phyloP scores from a whole-genome alignment of 2,888 invertebrate species.

The Aradus depressus region DNA sequence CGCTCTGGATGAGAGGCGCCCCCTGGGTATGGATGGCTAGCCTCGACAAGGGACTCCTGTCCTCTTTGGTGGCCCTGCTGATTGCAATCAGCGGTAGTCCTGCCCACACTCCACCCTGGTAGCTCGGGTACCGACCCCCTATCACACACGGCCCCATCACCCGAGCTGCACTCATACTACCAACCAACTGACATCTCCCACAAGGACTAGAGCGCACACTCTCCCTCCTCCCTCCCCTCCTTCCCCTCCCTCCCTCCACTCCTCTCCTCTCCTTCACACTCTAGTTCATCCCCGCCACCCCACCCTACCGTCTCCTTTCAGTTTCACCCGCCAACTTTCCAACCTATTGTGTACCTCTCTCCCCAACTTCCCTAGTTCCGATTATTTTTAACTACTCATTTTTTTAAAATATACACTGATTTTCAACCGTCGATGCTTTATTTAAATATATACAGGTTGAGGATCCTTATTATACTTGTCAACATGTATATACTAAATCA shows the following conservation, averaged over 20 bases:
- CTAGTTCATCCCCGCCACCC: background rate
- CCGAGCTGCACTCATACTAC: conserved; percentile 10
- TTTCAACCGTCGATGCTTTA: too few species aligned
- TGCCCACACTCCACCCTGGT: conserved; percentile 24
- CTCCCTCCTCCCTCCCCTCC: background rate
- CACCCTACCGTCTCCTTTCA: background rate
- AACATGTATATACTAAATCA: too few species aligned
- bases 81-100: conserved; percentile 51
- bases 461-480: too few species aligned
- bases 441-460: too few species aligned
- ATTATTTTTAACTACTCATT: too few species aligned
- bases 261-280: background rate
- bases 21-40: conserved; percentile 75
- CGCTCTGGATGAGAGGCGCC: conserved; percentile 64
- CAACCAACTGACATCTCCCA: conserved; percentile 1
- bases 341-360: background rate
- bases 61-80: conserved; percentile 37
- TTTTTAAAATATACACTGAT: too few species aligned
- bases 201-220: background rate
- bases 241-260: background rate
- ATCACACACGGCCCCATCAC: conserved; percentile 4
- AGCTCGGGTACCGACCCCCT: conserved; percentile 2
- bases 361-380: background rate
- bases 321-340: background rate
- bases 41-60: conserved; percentile 51